phyloP scores from a whole-genome alignment of 2,797 vertebrate genomes.

The Fundulus diaphanus region DNA sequence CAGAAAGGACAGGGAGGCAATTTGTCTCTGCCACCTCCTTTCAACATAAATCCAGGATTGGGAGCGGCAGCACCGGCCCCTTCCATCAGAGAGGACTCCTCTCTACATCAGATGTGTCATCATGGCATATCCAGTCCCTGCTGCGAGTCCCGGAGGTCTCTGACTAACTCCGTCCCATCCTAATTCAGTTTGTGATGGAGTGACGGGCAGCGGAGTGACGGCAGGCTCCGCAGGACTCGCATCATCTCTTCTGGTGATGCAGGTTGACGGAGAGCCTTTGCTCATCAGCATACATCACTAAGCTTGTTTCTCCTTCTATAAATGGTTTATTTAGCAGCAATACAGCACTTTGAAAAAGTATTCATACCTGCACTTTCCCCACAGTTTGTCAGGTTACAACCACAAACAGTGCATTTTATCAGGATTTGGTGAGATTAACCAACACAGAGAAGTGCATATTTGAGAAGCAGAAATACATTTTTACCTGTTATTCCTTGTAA shows the following conservation, averaged over 20 bases:
- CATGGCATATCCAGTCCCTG: constrained; percentile 38
- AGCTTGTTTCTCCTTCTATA: not conserved
- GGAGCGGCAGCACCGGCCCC: constrained; percentile 11
- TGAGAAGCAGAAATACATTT: not conserved
- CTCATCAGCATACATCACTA: not conserved
- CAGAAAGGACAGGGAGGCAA: constrained; percentile 22
- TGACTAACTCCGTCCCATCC: constrained; percentile 27
- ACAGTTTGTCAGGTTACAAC: not conserved
- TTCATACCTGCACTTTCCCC: not conserved
- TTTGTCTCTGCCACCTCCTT: constrained; percentile 27
- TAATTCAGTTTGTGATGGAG: constrained; percentile 37
- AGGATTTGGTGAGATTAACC: not conserved
- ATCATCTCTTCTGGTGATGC: constrained; percentile 26
- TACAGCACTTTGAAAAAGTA: not conserved
- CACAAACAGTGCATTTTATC: not conserved
- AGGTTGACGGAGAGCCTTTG: not conserved
- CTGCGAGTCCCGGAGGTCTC: constrained; percentile 18
- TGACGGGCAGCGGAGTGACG: constrained; percentile 36
- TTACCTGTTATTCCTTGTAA: not conserved
- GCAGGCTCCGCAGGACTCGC: constrained; percentile 18
- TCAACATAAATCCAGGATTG: constrained; percentile 45
- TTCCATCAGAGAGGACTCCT: constrained; percentile 22
- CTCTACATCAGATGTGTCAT: constrained; percentile 39
- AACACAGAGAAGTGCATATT: not conserved
- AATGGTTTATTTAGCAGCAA: not conserved